Base-by-base conservation (phyloP, 1,140 invertebrate genomes). In the Meloidogyne floridensis region DNA sequence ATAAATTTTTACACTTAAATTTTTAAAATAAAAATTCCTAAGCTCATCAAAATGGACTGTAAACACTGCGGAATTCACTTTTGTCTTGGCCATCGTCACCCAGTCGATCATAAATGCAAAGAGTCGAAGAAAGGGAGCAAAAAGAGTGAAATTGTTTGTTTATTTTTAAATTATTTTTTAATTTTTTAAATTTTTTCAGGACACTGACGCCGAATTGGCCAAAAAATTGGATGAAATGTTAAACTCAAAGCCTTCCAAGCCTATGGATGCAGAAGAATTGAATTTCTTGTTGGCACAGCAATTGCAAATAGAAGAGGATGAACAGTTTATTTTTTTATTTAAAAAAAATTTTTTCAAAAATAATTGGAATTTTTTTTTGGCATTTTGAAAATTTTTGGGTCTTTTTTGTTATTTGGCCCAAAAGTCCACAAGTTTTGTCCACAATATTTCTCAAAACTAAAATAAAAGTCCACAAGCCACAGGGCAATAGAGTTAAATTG, bases 41-140 rank as follows among this genome's bases (percentile, higher is more conserved):
- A 79, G 77, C 42, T 79, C 11, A 51, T 79, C 0, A 54, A 51
- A 43, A 79, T 79, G 77, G 59, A 59, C n/a, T 79, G 77, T 71
- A 70, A 20, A 0, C 51, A 70, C 0, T 79, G 77, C 15, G 77
- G 59, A 15, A 51, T 69, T 20, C 77, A 79, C 10, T 79, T 79
- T 65, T 79, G 77, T 18, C 18, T 79, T 18, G 43, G 77, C n/a
- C 77, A 79, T 70, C 77, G 77, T 9, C 77, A 79, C 10, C 77
- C 69, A 51, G 6, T 42, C 32, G 77, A 79, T 65, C 77, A 79
- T 43, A 47, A 71, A 20, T 79, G 77, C 42, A 32, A 65, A 13
- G 43, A 2, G 42, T 0, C 18, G 11, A 9, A 77, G 6, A 65
- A 42, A 6, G n/a, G 10, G 1, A 6, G 11, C 9, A 42, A 77